A percentile compares a stretch with the other conserved stretches of the same genome.
Evolutionary conservation across 1,140 invertebrate genomes (phyloP).

Genomic region (Drosophila erecta): DNA sequence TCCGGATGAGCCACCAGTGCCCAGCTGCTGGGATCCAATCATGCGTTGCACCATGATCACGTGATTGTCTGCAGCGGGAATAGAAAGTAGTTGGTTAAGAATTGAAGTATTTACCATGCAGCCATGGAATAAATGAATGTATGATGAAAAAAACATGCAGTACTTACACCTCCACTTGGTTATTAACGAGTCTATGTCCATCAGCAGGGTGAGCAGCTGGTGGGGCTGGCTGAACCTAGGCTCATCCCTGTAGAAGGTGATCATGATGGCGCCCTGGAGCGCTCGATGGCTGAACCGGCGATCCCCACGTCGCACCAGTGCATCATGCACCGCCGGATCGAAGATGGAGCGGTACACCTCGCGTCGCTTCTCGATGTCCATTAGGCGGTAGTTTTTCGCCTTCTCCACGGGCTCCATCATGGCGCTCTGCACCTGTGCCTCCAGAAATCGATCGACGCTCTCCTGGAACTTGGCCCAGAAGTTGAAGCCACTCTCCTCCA

Average conservation of each 20-base stretch:
- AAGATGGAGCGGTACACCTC: constrained; percentile 96
- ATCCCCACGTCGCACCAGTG: constrained; percentile 92
- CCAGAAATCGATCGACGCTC: constrained; percentile 91
- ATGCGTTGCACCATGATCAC: constrained; percentile 99
- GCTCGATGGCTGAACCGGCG: constrained; percentile 95
- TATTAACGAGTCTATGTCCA: constrained; percentile 99
- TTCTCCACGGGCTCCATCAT: constrained; percentile 86
- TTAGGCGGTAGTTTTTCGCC: constrained; percentile 87
- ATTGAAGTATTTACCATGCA: no score
- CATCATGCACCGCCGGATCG: constrained; percentile 92
- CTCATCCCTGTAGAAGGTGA: constrained; percentile 98
- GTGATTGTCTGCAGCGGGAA: constrained; percentile 93
- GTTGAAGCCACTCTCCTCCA: constrained; percentile 93
- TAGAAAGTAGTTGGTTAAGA: constrained; percentile 10
- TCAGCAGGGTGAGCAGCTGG: constrained; percentile 95
- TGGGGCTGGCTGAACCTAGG: constrained; percentile 98
- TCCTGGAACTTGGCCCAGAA: constrained; percentile 96
- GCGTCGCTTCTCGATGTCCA: constrained; percentile 90
- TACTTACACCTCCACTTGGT: constrained; percentile 99
- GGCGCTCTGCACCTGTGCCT: constrained; percentile 87
- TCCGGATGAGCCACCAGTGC: constrained; percentile 98
- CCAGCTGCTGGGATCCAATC: constrained; percentile 98
- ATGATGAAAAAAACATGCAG: not conserved
- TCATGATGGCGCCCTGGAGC: constrained; percentile 98
- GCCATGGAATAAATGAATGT: no score